Evolutionary conservation across 2,888 invertebrate genomes (phyloP), one percentile per base, ranked within the genome.

Genomic region (Reticulitermes lucifugus): DNA sequence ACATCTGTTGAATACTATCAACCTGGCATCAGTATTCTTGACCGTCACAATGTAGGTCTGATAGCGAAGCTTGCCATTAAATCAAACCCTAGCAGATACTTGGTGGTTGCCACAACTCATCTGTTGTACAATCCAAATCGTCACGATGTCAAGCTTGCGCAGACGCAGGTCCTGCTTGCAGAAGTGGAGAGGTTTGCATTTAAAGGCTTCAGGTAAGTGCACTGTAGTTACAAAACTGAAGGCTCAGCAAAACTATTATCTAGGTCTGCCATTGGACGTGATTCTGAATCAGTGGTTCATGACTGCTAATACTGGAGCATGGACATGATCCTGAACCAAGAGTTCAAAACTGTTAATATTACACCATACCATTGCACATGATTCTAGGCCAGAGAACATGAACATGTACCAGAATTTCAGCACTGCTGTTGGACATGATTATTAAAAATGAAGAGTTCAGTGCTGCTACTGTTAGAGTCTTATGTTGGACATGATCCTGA

Each of bases 41-140:
- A 97, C 90, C 93, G 98, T 21, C 97, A 98, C 89, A 99, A 99
- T 91, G 94, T 99, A 82, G 99, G 95, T 0, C 89, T 98, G 18
- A 92, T 98, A 85, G 94, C 95, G 6, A 96, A 96, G 90, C 93
- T 99, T 85, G 91, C 91, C 25, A 93, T 95, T 0, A 93, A 91
- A 86, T 89, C 90, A 0, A 89, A 91, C 83, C 92, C 92, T 0
- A 88, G 85, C 41, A 83, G 86, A 22, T 85, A 91, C 1, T 90
- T 98, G 71, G 93, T 97, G 83, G 94, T 99, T 0, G 97, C 97
- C 6, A 99, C 98, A 21, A 99, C 99, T 0, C 99, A 99, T 91
- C 92, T 99, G 79, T 92, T 99, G 18, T 99, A 96, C 90, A 99
- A 99, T 92, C 98, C 97, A 0, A 94, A 92, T 88, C 92, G 99